phyloP scores from a whole-genome alignment of 1,140 invertebrate species.

The Kradibia gibbosae region DNA sequence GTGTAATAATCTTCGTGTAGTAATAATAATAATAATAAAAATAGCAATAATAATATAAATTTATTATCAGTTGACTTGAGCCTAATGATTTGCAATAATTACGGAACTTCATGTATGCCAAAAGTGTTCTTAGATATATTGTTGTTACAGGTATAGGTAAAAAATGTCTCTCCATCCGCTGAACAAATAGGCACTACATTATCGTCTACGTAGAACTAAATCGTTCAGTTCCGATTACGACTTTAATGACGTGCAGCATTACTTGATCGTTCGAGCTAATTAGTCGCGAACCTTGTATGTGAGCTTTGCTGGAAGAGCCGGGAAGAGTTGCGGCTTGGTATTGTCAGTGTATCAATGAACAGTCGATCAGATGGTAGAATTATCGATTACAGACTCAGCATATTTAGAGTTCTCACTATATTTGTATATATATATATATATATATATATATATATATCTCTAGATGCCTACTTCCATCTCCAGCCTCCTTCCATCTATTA shows the following conservation, averaged over 20 bases:
- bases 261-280: slow-evolving; percentile 27
- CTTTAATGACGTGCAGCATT: slow-evolving; percentile 37
- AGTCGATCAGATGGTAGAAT: neutral
- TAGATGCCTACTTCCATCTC: neutral
- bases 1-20: no score
- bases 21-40: no score
- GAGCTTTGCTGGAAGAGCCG: neutral
- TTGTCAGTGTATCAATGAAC: slow-evolving; percentile 12
- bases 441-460: neutral
- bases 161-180: no score
- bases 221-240: neutral
- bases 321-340: neutral
- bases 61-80: no score
- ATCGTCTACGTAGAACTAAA: neutral
- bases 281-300: slow-evolving; percentile 14
- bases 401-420: neutral
- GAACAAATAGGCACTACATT: neutral
- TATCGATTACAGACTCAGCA: slow-evolving; percentile 22
- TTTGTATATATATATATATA: neutral
- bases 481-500: no score
- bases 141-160: no score
- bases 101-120: no score
- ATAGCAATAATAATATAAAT: no score
- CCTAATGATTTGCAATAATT: no score
- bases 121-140: no score